Conservation (phyloP, 2,797 vertebrate species). For the Sebastes umbrosus region DNA sequence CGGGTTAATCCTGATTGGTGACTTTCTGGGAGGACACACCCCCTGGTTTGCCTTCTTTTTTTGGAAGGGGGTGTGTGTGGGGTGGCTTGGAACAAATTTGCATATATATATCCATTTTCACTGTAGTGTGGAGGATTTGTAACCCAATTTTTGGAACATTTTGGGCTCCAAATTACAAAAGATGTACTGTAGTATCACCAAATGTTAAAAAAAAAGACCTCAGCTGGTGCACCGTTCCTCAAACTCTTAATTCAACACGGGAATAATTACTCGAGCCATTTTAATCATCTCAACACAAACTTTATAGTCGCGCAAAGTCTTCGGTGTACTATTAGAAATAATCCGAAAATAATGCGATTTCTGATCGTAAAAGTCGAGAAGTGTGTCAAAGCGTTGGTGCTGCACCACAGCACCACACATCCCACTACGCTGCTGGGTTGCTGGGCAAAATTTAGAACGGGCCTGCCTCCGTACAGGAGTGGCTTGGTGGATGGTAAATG, state of each 20-base stretch:
- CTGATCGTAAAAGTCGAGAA: conserved; percentile 1
- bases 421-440: conserved; percentile 71
- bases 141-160: conserved; percentile 29
- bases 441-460: conserved; percentile 69
- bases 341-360: background rate
- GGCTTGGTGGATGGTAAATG: conserved; percentile 67
- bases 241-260: background rate
- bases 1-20: conserved; percentile 66
- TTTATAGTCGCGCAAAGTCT: background rate
- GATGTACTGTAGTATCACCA: background rate
- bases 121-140: conserved; percentile 24
- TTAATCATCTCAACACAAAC: background rate
- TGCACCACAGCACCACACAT: conserved; percentile 39
- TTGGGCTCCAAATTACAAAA: conserved; percentile 14
- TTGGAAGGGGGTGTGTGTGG: background rate
- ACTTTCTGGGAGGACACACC: conserved; percentile 40
- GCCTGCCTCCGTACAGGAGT: conserved; percentile 63
- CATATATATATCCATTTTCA: conserved; percentile 53
- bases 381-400: conserved; percentile 15
- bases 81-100: conserved; percentile 36
- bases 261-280: background rate
- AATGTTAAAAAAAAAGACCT: background rate
- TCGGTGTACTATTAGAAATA: background rate
- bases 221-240: background rate
- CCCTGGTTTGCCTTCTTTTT: background rate